Conservation (phyloP, 2,888 invertebrate species). For the Coenonympha glycerion region DNA sequence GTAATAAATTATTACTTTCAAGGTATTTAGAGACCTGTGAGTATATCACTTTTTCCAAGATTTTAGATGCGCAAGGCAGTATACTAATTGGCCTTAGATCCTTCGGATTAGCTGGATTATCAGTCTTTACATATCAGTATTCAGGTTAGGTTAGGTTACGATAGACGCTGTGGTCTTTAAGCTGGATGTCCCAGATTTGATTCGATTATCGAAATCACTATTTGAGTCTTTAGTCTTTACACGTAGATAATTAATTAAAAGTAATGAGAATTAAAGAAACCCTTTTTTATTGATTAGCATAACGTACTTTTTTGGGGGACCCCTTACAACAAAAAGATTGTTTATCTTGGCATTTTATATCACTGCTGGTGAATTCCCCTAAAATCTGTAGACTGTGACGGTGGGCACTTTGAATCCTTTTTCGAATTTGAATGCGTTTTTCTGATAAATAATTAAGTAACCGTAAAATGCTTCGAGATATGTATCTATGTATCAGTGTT, state of each 20-base stretch:
- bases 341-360: slow-evolving; percentile 1
- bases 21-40: no score
- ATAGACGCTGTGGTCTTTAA: no score
- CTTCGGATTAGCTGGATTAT: no score
- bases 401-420: slow-evolving; percentile 4
- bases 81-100: no score
- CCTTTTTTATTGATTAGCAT: background rate
- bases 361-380: slow-evolving; percentile 3
- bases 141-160: no score
- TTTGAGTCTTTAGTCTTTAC: no score
- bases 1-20: no score
- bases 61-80: no score
- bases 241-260: background rate
- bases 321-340: background rate
- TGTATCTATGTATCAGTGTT: slow-evolving; percentile 12
- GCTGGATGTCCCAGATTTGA: no score
- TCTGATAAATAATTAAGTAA: slow-evolving; percentile 21
- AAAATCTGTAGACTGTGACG: slow-evolving; percentile 15
- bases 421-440: slow-evolving; percentile 18
- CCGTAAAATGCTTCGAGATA: slow-evolving; percentile 18
- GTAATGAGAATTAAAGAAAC: background rate
- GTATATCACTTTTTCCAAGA: no score
- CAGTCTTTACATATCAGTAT: no score
- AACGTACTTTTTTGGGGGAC: slow-evolving; percentile 4
- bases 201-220: no score